Base-by-base conservation (phyloP, 2,888 invertebrate species). In the Nomada ruficornis region DNA sequence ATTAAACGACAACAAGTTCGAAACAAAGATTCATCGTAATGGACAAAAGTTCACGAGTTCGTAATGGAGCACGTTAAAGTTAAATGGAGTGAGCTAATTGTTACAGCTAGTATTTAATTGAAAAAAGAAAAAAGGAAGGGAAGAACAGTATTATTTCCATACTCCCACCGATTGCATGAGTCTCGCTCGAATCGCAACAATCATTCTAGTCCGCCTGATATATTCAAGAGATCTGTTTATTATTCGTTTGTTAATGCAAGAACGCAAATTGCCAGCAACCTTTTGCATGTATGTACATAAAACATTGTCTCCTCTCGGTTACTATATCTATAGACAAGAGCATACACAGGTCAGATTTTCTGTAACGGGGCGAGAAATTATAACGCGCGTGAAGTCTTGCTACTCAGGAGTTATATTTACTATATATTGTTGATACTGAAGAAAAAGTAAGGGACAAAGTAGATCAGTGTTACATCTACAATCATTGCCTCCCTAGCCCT, bases 391-490 rank as follows among this genome's bases (percentile, higher is more conserved):
- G 65, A 50, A 80, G 52, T 59, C 65, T 80, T 77, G 80, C 86
- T 77, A 82, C 62, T 81, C 67, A 52, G 54, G 64, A 23, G 50
- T 76, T 63, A 18, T 83, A 78, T 78, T 76, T 87, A 80, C 57
- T 85, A 80, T 67, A 81, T 70, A 84, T 77, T 83, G 85, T 83
- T 87, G 79, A 85, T 67, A 72, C 67, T 62, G 75, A 68, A 9
- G 57, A 68, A 15, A 52, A 3, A 13, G 5, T 23, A 18, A 42
- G 20, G 52, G 18, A 26, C n/a, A 59, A 52, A 13, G 50, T 87
- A 83, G 83, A 82, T 87, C 67, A 50, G 55, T 85, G 83, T 85
- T 86, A 77, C 80, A 47, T 47, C 47, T 15, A 15, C 47, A 47
- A 15, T 80, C 84, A 68, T 73, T 73, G 71, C 68, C 75, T 77